Evolutionary conservation across 1,140 invertebrate species (phyloP).

Genomic region (Philotrypesis tridentata): DNA sequence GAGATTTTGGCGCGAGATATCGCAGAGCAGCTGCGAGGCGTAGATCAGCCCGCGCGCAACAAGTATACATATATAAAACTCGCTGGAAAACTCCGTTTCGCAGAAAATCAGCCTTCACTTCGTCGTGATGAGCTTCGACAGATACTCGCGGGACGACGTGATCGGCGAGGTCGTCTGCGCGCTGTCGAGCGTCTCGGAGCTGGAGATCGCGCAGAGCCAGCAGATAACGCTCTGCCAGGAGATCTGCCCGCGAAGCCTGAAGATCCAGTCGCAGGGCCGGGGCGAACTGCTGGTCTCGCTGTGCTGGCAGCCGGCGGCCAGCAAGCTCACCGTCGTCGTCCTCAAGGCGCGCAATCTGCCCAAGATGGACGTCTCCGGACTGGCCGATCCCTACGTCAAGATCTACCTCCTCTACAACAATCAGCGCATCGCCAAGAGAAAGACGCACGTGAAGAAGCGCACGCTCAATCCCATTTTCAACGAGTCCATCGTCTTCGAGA

Average conservation of each 20-base stretch:
- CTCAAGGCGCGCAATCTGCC: conserved; percentile 94
- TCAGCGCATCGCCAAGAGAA: conserved; percentile 98
- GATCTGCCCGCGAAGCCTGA: conserved; percentile 89
- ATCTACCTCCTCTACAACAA: conserved; percentile 97
- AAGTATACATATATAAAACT: too few relatives aligned
- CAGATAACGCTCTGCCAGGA: conserved; percentile 85
- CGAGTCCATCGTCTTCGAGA: conserved; percentile 94
- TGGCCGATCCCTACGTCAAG: conserved; percentile 97
- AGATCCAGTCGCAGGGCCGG: conserved; percentile 91
- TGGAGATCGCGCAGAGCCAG: conserved; percentile 86
- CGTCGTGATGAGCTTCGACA: conserved; percentile 96
- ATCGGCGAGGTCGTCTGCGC: conserved; percentile 97
- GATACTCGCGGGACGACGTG: conserved; percentile 97
- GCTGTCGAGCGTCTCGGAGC: conserved; percentile 82
- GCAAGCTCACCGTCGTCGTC: conserved; percentile 91
- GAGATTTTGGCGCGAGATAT: too few relatives aligned
- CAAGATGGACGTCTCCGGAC: conserved; percentile 95
- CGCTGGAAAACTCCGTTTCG: too few relatives aligned
- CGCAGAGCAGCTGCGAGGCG: too few relatives aligned
- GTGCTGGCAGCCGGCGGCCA: conserved; percentile 94
- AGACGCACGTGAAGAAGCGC: conserved; percentile 98
- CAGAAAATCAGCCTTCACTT: conserved; percentile 93
- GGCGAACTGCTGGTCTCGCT: conserved; percentile 93
- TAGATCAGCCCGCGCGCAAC: too few relatives aligned
- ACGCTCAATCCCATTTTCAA: conserved; percentile 99